Evolutionary conservation across 2,113 vertebrate species (phyloP).

Genomic region (Connochaetes taurinus): DNA sequence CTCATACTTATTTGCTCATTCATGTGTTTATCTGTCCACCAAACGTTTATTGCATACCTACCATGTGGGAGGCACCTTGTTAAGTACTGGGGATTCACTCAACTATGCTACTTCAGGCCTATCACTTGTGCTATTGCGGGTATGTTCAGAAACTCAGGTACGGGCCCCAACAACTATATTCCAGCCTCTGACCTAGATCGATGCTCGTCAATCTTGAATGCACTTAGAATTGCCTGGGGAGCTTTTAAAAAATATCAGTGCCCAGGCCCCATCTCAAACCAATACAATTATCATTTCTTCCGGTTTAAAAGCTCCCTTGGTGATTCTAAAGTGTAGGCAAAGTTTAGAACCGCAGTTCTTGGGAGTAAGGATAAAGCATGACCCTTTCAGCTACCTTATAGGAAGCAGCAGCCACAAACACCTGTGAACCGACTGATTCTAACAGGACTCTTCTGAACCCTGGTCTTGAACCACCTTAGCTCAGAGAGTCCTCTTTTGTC

Average conservation of each 20-base stretch:
- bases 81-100: background rate
- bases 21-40: background rate
- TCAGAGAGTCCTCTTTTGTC: background rate
- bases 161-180: background rate
- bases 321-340: background rate
- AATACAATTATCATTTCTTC: background rate
- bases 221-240: constrained; percentile 31
- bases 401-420: background rate
- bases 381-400: background rate
- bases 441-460: background rate
- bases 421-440: background rate
- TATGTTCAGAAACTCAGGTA: background rate
- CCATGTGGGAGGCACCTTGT: background rate
- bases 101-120: background rate
- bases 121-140: background rate
- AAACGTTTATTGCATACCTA: background rate
- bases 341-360: background rate
- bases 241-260: background rate
- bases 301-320: background rate
- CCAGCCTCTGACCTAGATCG: background rate
- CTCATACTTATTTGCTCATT: background rate
- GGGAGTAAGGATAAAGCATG: background rate
- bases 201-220: background rate
- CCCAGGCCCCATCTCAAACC: background rate
- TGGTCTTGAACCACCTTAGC: background rate